These are phyloP conservation scores for Cataglyphis altisquamis DNA, from an alignment of 2,888 invertebrate genomes.

Conservation along the genomic window DNA sequence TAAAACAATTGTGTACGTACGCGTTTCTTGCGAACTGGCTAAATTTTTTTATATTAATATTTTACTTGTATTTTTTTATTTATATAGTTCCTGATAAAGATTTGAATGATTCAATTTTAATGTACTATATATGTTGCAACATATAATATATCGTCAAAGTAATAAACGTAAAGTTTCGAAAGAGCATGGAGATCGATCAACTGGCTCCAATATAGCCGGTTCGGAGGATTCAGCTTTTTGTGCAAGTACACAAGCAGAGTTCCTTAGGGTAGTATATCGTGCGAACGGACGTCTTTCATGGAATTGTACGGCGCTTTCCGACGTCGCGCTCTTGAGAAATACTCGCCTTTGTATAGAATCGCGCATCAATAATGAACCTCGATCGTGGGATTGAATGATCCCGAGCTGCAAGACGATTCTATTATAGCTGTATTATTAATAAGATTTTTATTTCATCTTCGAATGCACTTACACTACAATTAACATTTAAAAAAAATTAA, in stretches of 20 bases:
- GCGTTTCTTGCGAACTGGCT: neutral
- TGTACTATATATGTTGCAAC: neutral
- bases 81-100: neutral
- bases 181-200: constrained; percentile 68
- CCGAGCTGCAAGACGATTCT: neutral
- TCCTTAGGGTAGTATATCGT: constrained; percentile 62
- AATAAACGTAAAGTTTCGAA: constrained; percentile 61
- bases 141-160: neutral
- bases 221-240: constrained; percentile 74
- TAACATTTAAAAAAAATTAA: too few species aligned
- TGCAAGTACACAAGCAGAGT: constrained; percentile 58
- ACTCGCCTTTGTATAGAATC: neutral
- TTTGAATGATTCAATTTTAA: neutral
- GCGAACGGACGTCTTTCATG: constrained; percentile 65
- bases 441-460: neutral
- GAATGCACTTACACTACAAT: neutral
- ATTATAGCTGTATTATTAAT: neutral
- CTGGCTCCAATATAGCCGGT: constrained; percentile 75
- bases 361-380: neutral
- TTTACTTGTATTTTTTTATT: neutral
- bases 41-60: neutral
- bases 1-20: neutral
- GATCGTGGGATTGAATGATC: constrained; percentile 11
- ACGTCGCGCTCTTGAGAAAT: constrained; percentile 15
- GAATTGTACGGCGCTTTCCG: constrained; percentile 55